Percentiles rank a stretch among this genome's conserved stretches.
Conservation (phyloP, 2,888 invertebrate genomes). For the Diploptera punctata region DNA sequence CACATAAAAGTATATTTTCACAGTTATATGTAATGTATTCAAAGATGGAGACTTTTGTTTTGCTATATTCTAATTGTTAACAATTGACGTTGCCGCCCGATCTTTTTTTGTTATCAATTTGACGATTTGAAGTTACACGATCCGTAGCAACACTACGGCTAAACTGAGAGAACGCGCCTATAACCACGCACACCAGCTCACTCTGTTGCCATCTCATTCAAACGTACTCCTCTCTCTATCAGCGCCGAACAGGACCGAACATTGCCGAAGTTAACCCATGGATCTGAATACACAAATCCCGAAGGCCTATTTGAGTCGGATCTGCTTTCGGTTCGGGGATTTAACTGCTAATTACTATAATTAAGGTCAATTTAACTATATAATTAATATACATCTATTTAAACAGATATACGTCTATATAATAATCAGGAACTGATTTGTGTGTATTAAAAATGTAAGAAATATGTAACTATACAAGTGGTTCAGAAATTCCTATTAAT, state of each 20-base stretch:
- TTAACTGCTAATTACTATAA: constrained; percentile 21
- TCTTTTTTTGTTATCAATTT: too few species aligned
- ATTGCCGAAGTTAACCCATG: constrained; percentile 5
- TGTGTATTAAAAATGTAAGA: too few species aligned
- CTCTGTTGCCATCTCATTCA: too few species aligned
- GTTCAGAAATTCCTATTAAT: too few species aligned
- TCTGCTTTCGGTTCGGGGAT: not conserved
- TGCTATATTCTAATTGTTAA: not conserved
- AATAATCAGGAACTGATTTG: too few species aligned
- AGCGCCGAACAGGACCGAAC: not conserved
- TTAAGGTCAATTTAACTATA: constrained; percentile 3
- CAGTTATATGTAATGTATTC: too few species aligned
- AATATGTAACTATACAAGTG: too few species aligned
- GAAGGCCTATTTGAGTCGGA: constrained; percentile 19
- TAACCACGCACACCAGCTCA: too few species aligned
- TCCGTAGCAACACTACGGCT: not conserved
- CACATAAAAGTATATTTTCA: too few species aligned
- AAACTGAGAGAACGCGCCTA: constrained; percentile 3
- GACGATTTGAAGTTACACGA: not conserved
- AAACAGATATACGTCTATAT: too few species aligned
- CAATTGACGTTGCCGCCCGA: too few species aligned
- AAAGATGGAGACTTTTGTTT: too few species aligned
- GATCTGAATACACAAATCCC: constrained; percentile 1
- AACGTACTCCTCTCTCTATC: not conserved
- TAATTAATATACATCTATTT: constrained; percentile 14